Evolutionary conservation across 1,140 invertebrate species (phyloP).

Genomic region (Drosophila parvula): DNA sequence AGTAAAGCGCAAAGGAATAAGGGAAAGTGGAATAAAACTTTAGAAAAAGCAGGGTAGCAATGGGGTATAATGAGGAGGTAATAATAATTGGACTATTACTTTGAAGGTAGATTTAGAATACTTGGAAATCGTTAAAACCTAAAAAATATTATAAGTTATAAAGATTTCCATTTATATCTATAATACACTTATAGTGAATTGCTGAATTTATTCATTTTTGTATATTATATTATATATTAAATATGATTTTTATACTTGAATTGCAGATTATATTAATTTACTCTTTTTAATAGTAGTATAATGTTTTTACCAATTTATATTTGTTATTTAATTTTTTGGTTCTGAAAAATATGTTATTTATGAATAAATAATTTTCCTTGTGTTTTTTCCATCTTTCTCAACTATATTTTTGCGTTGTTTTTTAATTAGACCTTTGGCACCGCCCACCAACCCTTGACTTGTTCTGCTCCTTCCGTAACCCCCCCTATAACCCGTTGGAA

Average conservation of each 20-base stretch:
- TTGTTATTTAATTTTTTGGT: too few relatives aligned
- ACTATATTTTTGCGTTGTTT: constrained; percentile 4
- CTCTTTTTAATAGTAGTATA: too few relatives aligned
- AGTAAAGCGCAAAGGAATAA: neutral
- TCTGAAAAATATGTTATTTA: neutral
- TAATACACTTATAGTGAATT: too few relatives aligned
- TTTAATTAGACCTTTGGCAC: constrained; percentile 63
- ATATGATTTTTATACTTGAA: too few relatives aligned
- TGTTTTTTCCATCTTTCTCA: constrained; percentile 5
- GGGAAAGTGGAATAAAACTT: neutral
- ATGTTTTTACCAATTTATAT: too few relatives aligned
- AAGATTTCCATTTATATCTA: too few relatives aligned
- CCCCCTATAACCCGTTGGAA: neutral
- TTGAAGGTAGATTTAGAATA: neutral
- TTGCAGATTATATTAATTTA: too few relatives aligned
- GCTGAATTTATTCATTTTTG: too few relatives aligned
- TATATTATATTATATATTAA: too few relatives aligned
- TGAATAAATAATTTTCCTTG: neutral
- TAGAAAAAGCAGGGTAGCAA: neutral
- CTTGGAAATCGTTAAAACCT: too few relatives aligned
- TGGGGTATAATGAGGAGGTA: neutral
- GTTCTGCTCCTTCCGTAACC: neutral
- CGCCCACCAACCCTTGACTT: constrained; percentile 25
- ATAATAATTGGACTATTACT: too few relatives aligned
- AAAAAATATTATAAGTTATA: neutral